A percentile compares a stretch with the other conserved stretches of the same genome.
Evolutionary conservation across 2,113 vertebrate genomes (phyloP).

Genomic region (Neotragus pygmaeus): DNA sequence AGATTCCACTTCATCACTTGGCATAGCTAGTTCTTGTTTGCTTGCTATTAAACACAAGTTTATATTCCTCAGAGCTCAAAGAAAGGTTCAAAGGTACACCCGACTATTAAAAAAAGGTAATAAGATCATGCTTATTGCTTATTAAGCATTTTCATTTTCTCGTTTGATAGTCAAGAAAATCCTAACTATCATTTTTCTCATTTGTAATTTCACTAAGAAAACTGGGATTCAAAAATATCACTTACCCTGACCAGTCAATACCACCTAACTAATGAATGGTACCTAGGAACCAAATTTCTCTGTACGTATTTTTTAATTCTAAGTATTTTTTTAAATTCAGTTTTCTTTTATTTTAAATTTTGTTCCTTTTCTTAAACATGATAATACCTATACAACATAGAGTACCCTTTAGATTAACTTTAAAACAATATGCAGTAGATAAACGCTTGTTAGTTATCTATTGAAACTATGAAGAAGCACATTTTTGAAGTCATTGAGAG

Average conservation of each 20-base stretch:
- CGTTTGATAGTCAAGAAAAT: background rate
- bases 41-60: background rate
- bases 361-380: background rate
- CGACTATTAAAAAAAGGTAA: background rate
- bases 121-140: background rate
- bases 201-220: slow-evolving; percentile 3
- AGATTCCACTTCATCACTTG: background rate
- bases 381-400: background rate
- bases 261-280: background rate
- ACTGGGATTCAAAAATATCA: background rate
- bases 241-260: background rate
- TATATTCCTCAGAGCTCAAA: background rate
- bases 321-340: background rate
- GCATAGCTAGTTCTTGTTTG: background rate
- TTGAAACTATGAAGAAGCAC: background rate
- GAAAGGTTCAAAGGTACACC: background rate
- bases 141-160: background rate
- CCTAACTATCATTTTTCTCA: background rate
- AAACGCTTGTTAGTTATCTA: background rate
- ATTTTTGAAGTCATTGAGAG: background rate
- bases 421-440: background rate
- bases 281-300: background rate
- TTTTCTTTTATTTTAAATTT: background rate
- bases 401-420: background rate
- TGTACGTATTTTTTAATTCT: background rate